These are phyloP conservation scores for Tinea trinotella DNA, from an alignment of 2,888 invertebrate genomes.

Conservation along the genomic window DNA sequence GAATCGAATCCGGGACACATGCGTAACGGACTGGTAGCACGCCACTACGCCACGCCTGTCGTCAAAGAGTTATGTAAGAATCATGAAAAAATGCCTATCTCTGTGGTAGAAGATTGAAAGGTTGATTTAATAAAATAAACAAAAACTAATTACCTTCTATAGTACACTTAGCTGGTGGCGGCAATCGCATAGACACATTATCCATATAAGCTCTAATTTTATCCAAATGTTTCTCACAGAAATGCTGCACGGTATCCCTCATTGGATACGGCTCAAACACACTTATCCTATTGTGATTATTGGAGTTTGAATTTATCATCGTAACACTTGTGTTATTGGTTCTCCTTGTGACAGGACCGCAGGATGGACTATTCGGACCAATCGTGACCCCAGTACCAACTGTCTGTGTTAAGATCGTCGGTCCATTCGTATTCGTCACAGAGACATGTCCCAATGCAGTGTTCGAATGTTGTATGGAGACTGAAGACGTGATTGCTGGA, in stretches of 20 bases:
- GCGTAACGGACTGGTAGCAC: no score
- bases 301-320: conserved; percentile 73
- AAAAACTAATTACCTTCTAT: conserved; percentile 80
- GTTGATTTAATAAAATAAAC: no score
- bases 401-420: conserved; percentile 27
- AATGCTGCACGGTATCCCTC: conserved; percentile 93
- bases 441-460: conserved; percentile 52
- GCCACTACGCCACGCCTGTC: no score
- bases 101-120: no score
- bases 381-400: conserved; percentile 26
- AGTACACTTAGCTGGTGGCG: conserved; percentile 93
- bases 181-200: conserved; percentile 85
- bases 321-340: conserved; percentile 85
- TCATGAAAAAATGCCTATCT: no score
- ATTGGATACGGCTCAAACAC: conserved; percentile 93
- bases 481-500: conserved; percentile 37
- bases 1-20: no score
- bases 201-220: conserved; percentile 95
- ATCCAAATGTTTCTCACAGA: conserved; percentile 94
- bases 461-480: conserved; percentile 55
- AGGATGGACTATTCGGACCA: conserved; percentile 40
- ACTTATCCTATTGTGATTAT: conserved; percentile 63
- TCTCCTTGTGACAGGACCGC: conserved; percentile 74
- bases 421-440: conserved; percentile 29
- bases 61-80: no score